Percentiles rank a stretch among this genome's conserved stretches.
Conservation (phyloP, 2,888 invertebrate genomes). For the Strigamia maritima region DNA sequence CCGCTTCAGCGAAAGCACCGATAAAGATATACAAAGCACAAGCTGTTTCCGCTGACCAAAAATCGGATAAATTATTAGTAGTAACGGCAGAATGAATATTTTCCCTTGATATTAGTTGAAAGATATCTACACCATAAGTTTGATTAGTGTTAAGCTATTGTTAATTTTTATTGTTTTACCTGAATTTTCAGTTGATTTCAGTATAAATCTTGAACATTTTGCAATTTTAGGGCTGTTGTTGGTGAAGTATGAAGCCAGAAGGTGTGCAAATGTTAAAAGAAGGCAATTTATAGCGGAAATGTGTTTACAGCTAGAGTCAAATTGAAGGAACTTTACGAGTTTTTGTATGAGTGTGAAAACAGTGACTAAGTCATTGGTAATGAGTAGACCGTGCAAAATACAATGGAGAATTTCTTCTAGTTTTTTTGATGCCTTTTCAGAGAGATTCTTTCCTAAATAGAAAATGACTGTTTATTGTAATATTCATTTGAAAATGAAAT, state of each 20-base stretch:
- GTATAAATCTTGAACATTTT: not conserved
- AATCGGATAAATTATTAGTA: not conserved
- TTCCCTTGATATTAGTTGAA: not conserved
- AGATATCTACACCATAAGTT: not conserved
- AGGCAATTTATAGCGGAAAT: not conserved
- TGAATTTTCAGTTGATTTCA: not conserved
- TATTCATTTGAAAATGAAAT: too few species aligned
- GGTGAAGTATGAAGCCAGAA: not conserved
- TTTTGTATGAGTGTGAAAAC: not conserved
- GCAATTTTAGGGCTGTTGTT: not conserved
- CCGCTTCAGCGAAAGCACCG: not conserved
- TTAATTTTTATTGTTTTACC: not conserved
- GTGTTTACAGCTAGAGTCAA: not conserved
- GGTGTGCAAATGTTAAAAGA: not conserved
- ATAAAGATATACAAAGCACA: not conserved
- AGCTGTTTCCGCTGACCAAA: not conserved
- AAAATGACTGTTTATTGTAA: not conserved
- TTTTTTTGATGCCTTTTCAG: not conserved
- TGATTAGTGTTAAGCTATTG: not conserved
- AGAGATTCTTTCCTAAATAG: not conserved
- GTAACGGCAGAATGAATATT: not conserved
- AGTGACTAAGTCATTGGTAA: not conserved
- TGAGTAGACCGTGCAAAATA: not conserved
- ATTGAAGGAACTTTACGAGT: not conserved
- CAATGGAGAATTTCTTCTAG: not conserved